Base-by-base conservation (phyloP, 23 tunicate genomes). In the Trididemnum clinides region DNA sequence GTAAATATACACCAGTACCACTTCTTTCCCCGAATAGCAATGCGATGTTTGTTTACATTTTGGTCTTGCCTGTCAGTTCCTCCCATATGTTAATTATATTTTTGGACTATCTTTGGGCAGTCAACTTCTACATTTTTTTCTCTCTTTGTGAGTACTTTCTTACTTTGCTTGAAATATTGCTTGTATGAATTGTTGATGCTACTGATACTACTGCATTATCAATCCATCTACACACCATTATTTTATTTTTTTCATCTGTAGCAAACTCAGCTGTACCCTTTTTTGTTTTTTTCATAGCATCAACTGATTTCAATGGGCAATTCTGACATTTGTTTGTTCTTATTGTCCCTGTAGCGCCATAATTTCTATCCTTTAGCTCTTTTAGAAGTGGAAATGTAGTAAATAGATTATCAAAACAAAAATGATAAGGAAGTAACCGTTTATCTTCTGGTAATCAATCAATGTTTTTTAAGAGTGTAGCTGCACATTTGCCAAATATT, bases 51-150 rank as follows among this genome's bases (percentile, higher is more conserved):
- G 37, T 66, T 66, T 23, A 29, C 7, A 31, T 66, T 66, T 32
- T 66, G 37, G 22, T 66, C 75, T 66, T 66, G 75, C 6, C 36
- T 36, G 31, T 66, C 75, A 28, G 75, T 66, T 66, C 37, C 75
- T 5, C 75, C 37, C 75, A 66, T 66, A 31, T 29, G 37, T 31
- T 66, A 29, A 37, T 66, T 66, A 31, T 66, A 66, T 31, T 29
- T 20, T 31, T 66, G 37, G 31, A 66, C 37, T 3, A 66, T 20
- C 6, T n/a, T 66, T 23, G 37, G 75, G n/a, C 37, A 66, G 31
- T 66, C 31, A 3, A 66, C 31, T 31, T 66, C 37, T 29, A 32
- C 75, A 31, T 4, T 66, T 66, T 66, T 66, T 31, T 66, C 31
- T 62, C 6, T 66, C 37, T 32, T 66, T 66, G 3, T 31, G 37